A percentile compares a stretch with the other conserved stretches of the same genome.
Evolutionary conservation across 2,113 vertebrate genomes (phyloP).

Genomic region (Grammomys surdaster): DNA sequence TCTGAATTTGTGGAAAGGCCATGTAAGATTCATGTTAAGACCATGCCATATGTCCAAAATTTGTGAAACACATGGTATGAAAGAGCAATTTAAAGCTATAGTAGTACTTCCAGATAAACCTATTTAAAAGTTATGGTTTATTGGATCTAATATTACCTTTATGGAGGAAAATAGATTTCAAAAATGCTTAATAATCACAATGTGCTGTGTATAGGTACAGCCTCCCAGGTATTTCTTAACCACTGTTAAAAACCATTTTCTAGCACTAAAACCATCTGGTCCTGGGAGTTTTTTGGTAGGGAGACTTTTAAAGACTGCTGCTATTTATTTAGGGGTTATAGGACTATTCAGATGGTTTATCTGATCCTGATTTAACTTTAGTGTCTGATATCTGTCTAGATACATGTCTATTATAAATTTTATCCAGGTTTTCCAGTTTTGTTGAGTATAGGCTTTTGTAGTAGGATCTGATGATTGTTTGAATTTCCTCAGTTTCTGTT

Average conservation of each 20-base stretch:
- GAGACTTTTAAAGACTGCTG: no score
- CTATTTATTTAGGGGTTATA: no score
- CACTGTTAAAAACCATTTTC: neutral
- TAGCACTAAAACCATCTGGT: neutral
- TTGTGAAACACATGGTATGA: neutral
- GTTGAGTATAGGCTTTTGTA: no score
- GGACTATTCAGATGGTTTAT: no score
- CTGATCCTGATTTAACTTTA: no score
- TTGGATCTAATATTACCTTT: neutral
- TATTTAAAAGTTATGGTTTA: neutral
- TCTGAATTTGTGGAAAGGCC: neutral
- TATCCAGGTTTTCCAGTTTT: no score
- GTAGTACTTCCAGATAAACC: neutral
- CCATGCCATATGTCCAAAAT: neutral
- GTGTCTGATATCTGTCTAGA: no score
- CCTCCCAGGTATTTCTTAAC: neutral
- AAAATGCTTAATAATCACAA: neutral
- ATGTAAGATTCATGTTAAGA: neutral
- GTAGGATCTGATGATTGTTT: no score
- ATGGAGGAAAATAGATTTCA: neutral
- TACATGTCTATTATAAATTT: no score
- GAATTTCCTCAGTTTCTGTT: no score
- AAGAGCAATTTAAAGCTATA: neutral
- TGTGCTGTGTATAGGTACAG: neutral
- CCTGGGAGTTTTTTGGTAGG: no score